Percentiles rank a stretch among this genome's conserved stretches.
Evolutionary conservation across 2,888 invertebrate species (phyloP).

Genomic region (Drosophila ezoana): DNA sequence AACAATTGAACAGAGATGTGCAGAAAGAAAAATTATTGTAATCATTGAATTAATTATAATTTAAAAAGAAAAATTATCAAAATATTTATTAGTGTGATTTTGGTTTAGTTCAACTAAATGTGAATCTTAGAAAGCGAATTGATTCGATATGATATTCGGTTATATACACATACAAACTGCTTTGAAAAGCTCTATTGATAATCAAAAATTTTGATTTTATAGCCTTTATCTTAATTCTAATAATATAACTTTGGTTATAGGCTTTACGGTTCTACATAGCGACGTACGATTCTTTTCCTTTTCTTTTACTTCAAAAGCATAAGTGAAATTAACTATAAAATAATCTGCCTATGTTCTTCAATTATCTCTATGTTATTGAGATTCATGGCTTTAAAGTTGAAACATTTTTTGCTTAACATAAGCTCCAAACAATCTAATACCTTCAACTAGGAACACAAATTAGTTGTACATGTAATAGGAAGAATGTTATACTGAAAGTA

Average conservation of each 20-base stretch:
- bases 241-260: not conserved
- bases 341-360: not conserved
- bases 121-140: constrained; percentile 13
- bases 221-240: not conserved
- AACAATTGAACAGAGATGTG: constrained; percentile 68
- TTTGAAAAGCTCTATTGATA: not conserved
- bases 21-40: constrained; percentile 82
- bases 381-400: constrained; percentile 1
- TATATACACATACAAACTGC: not conserved
- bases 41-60: constrained; percentile 83
- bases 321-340: not conserved
- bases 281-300: not conserved
- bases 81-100: constrained; percentile 35
- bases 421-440: constrained; percentile 9
- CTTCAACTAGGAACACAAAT: constrained; percentile 25
- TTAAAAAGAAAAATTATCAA: constrained; percentile 66
- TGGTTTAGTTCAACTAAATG: constrained; percentile 7
- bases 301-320: too few relatives aligned
- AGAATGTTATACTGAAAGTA: not conserved
- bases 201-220: not conserved
- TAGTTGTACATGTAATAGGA: not conserved
- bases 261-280: not conserved
- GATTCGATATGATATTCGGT: constrained; percentile 1
- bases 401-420: constrained; percentile 29
- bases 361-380: constrained; percentile 3